Evolutionary conservation across 2,888 invertebrate genomes (phyloP).

Genomic region (Salticus scenicus): DNA sequence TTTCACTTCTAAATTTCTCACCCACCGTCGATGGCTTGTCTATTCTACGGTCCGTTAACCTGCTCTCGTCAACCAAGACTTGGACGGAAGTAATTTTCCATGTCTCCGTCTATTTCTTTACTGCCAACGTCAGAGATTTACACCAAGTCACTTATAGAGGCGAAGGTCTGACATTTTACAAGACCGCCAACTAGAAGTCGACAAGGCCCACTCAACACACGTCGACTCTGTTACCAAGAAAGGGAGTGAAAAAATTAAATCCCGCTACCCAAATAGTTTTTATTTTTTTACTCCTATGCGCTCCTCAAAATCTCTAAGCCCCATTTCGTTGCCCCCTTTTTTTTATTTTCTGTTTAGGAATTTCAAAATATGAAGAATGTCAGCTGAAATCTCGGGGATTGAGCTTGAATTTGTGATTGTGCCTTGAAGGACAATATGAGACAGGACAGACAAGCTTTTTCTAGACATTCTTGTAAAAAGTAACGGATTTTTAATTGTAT

Average conservation of each 20-base stretch:
- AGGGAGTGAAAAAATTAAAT: conserved; percentile 59
- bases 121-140: conserved; percentile 56
- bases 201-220: conserved; percentile 17
- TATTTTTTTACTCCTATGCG: neutral
- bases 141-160: conserved; percentile 57
- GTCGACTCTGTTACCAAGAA: conserved; percentile 20
- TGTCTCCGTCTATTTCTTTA: conserved; percentile 56
- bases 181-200: neutral
- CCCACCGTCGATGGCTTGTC: conserved; percentile 39
- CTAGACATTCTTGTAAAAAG: too few relatives aligned
- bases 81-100: conserved; percentile 66
- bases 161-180: conserved; percentile 61
- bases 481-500: too few relatives aligned
- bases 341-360: neutral
- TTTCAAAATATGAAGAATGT: neutral
- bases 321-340: neutral
- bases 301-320: neutral
- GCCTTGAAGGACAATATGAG: neutral
- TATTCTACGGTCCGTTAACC: conserved; percentile 60
- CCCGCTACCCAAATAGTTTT: conserved; percentile 50
- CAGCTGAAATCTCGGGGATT: neutral
- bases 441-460: too few relatives aligned
- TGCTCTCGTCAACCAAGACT: conserved; percentile 50
- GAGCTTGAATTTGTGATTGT: neutral
- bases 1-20: conserved; percentile 1